Evolutionary conservation across 1,140 invertebrate species (phyloP), one percentile per base, ranked within the genome.

Genomic region (Pygmarrhopalites habei): DNA sequence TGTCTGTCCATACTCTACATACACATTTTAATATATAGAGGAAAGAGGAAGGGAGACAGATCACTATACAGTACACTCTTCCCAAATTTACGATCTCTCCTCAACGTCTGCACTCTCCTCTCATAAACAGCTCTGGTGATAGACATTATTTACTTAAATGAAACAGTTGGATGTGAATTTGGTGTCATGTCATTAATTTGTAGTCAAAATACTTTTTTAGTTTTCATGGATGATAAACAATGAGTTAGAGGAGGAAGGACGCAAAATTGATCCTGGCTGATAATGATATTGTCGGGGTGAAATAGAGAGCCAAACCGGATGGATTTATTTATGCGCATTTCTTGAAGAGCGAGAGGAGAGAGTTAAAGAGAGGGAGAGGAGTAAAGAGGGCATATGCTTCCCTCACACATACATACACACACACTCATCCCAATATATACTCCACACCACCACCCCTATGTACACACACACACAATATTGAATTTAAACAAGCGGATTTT

Each of bases 71-170:
- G 17, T 17, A 39, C 35, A 17, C 35, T 39, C 35, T 10, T 17
- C 7, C 35, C 17, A 21, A 21, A 52, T 52, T 52, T 52, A 52
- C 49, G 49, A 52, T 52, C 49, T 52, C 49, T 52, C n/a, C n/a
- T 52, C 49, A 52, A 52, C 44, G 44, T 52, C 28, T 52, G 10
- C 26, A 52, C 49, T 52, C 44, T 47, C n/a, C 28, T 17, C 51
- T 53, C 51, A 53, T 53, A 53, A 53, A 53, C 3, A 53, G 51
- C 12, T 25, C 23, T 30, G 51, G 12, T 53, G 23, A 53, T 25
- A 25, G 51, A 53, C 51, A 53, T 53, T 53, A 53, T 53, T 53
- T 53, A 53, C 51, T 53, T 30, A 53, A 30, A 53, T 53, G 51
- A 53, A 53, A 12, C 51, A 53, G 51, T 53, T 53, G 51, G 51